Conservation (phyloP, 2,888 invertebrate species). For the Drosophila robusta region DNA sequence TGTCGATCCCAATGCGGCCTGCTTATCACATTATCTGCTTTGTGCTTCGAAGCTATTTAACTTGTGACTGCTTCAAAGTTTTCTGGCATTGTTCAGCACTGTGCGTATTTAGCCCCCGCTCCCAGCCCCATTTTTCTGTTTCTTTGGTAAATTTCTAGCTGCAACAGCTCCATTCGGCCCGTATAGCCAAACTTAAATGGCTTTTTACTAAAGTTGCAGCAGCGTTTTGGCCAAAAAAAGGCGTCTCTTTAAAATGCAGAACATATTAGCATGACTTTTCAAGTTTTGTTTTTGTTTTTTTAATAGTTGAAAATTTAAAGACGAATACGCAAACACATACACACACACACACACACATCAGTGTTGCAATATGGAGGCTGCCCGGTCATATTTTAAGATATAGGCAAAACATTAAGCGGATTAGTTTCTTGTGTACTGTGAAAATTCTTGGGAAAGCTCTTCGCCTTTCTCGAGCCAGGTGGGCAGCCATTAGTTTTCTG, state of each 20-base stretch:
- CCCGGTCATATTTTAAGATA: constrained; percentile 61
- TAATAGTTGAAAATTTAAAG: neutral
- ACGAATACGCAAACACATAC: constrained; percentile 11
- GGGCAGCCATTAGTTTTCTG: constrained; percentile 48
- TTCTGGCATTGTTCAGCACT: constrained; percentile 35
- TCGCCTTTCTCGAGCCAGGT: constrained; percentile 33
- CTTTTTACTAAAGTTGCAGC: constrained; percentile 20
- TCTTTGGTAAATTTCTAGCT: constrained; percentile 19
- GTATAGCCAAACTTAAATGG: constrained; percentile 37
- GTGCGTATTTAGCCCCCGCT: constrained; percentile 12
- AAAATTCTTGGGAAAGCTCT: constrained; percentile 16
- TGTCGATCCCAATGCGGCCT: constrained; percentile 30
- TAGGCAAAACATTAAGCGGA: constrained; percentile 79
- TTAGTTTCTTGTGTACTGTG: constrained; percentile 60
- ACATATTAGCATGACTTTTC: constrained; percentile 34
- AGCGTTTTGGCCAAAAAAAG: constrained; percentile 15
- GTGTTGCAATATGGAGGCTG: constrained; percentile 23
- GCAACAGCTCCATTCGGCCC: neutral
- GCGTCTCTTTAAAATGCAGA: constrained; percentile 15
- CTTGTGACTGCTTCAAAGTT: constrained; percentile 49
- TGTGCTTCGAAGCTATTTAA: constrained; percentile 57
- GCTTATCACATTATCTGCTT: constrained; percentile 65
- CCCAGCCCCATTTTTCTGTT: neutral
- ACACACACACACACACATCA: neutral
- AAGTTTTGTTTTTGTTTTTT: constrained; percentile 9